These are phyloP conservation scores for Oxyura jamaicensis DNA, from an alignment of 2,113 vertebrate species.

Conservation along the genomic window DNA sequence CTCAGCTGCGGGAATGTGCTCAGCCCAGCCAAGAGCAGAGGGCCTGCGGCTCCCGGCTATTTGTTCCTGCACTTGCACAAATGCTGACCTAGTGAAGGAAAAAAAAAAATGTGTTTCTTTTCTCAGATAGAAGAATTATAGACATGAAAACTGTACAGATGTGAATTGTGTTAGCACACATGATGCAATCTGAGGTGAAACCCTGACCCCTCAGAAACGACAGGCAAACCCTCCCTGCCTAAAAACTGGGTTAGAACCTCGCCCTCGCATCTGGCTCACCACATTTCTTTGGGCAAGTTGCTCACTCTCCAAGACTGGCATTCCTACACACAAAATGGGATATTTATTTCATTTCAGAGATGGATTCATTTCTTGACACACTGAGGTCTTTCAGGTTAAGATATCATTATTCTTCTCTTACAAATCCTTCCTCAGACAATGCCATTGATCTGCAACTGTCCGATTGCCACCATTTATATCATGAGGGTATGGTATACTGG, in stretches of 20 bases:
- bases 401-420: not conserved
- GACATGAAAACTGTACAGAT: rapidly evolving
- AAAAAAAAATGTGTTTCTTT: not conserved
- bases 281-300: not conserved
- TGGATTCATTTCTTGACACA: not conserved
- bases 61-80: not conserved
- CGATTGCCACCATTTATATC: not conserved
- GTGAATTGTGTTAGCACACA: not conserved
- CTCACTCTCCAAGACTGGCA: not conserved
- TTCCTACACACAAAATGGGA: not conserved
- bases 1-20: not conserved
- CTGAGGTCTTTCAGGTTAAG: not conserved
- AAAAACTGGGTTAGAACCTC: not conserved
- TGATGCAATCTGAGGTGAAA: not conserved
- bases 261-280: rapidly evolving
- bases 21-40: not conserved
- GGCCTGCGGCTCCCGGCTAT: not conserved
- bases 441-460: not conserved
- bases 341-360: not conserved
- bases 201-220: not conserved
- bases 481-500: not conserved
- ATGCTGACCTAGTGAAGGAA: not conserved
- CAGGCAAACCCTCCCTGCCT: not conserved
- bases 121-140: not conserved
- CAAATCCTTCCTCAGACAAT: rapidly evolving